Conservation (phyloP, 1,140 invertebrate genomes). For the Lepeophtheirus salmonis region DNA sequence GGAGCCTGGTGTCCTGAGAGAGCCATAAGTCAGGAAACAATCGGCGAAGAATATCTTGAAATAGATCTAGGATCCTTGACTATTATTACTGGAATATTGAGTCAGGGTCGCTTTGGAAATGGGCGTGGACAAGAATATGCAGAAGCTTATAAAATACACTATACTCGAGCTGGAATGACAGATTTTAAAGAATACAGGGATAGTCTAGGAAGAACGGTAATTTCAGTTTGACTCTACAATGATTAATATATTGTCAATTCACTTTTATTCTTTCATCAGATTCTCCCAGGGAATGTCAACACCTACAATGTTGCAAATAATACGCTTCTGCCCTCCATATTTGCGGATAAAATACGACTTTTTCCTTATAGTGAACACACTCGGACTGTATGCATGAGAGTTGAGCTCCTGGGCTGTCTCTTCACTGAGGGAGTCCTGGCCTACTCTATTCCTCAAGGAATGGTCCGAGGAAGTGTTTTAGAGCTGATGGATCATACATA, state of each 20-base stretch:
- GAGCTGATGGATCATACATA: conserved; percentile 47
- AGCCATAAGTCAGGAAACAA: conserved; percentile 30
- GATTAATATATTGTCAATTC: conserved; percentile 18
- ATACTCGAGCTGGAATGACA: conserved; percentile 45
- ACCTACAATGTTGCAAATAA: conserved; percentile 44
- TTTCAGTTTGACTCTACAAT: background rate
- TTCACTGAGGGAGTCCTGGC: conserved; percentile 45
- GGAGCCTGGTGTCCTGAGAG: conserved; percentile 84
- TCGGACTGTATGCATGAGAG: conserved; percentile 45
- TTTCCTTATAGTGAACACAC: conserved; percentile 44
- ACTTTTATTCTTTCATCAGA: conserved; percentile 18
- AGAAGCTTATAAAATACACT: conserved; percentile 63
- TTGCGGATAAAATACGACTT: conserved; percentile 42
- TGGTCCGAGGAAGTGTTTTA: conserved; percentile 32
- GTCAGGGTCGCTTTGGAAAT: conserved; percentile 80
- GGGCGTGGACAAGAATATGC: conserved; percentile 77
- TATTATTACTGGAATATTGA: conserved; percentile 64
- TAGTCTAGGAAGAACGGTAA: conserved; percentile 46
- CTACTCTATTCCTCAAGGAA: conserved; percentile 45
- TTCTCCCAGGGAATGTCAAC: conserved; percentile 39
- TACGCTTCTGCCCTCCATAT: conserved; percentile 39
- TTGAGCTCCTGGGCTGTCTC: conserved; percentile 46
- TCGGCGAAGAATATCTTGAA: conserved; percentile 44
- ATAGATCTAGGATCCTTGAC: conserved; percentile 55
- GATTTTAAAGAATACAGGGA: conserved; percentile 61